A percentile compares a stretch with the other conserved stretches of the same genome.
phyloP scores from a whole-genome alignment of 2,888 invertebrate species.

The Noctuana brunneofusca region DNA sequence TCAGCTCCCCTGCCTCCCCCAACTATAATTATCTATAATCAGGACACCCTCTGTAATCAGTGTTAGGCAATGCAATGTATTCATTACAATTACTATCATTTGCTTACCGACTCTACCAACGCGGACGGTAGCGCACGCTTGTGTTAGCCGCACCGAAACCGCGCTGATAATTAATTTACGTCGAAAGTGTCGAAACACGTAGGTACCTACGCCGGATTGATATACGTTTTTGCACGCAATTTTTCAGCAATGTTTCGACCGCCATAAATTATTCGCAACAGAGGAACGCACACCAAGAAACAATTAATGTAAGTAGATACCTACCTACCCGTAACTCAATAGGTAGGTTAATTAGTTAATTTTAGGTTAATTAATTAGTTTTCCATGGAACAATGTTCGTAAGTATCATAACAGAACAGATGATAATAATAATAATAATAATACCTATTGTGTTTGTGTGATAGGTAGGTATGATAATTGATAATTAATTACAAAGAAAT shows the following conservation, averaged over 20 bases:
- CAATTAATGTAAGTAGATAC: too few relatives aligned
- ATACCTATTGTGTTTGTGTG: too few relatives aligned
- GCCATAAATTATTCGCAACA: slow-evolving; percentile 70
- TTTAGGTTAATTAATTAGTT: too few relatives aligned
- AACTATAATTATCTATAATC: slow-evolving; percentile 76
- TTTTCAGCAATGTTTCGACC: slow-evolving; percentile 48
- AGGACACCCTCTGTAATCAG: slow-evolving; percentile 66
- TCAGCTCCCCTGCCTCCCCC: slow-evolving; percentile 67
- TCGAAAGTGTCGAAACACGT: not conserved
- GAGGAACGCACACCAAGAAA: too few relatives aligned
- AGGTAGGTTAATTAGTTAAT: too few relatives aligned
- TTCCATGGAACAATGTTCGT: too few relatives aligned
- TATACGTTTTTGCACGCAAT: slow-evolving; percentile 43
- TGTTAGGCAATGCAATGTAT: slow-evolving; percentile 44
- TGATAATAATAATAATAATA: too few relatives aligned
- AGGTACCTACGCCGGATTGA: not conserved
- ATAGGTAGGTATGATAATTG: too few relatives aligned
- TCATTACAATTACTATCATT: slow-evolving; percentile 54
- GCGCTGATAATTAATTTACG: not conserved
- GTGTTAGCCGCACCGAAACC: slow-evolving; percentile 29
- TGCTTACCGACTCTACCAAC: slow-evolving; percentile 46
- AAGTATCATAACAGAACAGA: too few relatives aligned
- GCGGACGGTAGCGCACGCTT: slow-evolving; percentile 32
- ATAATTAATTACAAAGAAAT: too few relatives aligned
- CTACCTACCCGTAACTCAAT: too few relatives aligned